Percentiles rank a stretch among this genome's conserved stretches.
Evolutionary conservation across 2,888 invertebrate species (phyloP).

Genomic region (Heliothis peltigera): DNA sequence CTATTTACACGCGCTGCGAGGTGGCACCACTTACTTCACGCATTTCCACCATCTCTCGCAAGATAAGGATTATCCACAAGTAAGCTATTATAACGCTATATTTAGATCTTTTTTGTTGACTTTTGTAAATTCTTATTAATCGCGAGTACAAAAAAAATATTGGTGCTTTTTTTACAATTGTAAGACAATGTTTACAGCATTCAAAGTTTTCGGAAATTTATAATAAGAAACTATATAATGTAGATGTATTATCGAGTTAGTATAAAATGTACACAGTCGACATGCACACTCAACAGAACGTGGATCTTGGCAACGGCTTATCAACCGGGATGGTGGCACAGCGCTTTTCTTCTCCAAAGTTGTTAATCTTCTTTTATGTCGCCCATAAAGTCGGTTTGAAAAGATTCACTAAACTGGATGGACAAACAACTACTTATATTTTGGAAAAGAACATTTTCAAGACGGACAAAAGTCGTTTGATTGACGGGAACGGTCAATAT

Average conservation of each 20-base stretch:
- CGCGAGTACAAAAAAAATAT: too few species aligned
- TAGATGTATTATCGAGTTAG: conserved; percentile 27
- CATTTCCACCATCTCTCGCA: conserved; percentile 96
- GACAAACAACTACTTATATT: conserved; percentile 51
- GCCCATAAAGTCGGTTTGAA: conserved; percentile 50
- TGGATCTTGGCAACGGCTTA: conserved; percentile 54
- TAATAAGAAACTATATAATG: not conserved
- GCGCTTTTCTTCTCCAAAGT: conserved; percentile 56
- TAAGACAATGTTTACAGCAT: not conserved
- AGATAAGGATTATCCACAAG: conserved; percentile 94
- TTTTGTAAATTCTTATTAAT: too few species aligned
- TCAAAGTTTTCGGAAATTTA: not conserved
- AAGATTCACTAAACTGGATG: conserved; percentile 43
- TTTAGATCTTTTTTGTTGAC: not conserved
- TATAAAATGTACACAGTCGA: conserved; percentile 39
- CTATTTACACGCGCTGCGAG: conserved; percentile 94
- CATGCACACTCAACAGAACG: conserved; percentile 52
- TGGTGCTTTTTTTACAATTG: too few species aligned
- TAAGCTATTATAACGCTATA: conserved; percentile 69
- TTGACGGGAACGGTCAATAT: conserved; percentile 8
- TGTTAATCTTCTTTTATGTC: conserved; percentile 57
- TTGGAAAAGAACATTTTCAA: conserved; percentile 25
- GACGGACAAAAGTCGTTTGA: conserved; percentile 23
- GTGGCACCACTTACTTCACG: conserved; percentile 95
- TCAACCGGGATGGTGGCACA: conserved; percentile 44